A percentile compares a stretch with the other conserved stretches of the same genome.
Evolutionary conservation across 2,113 vertebrate species (phyloP).

Genomic region (Dicerorhinus sumatrensis): DNA sequence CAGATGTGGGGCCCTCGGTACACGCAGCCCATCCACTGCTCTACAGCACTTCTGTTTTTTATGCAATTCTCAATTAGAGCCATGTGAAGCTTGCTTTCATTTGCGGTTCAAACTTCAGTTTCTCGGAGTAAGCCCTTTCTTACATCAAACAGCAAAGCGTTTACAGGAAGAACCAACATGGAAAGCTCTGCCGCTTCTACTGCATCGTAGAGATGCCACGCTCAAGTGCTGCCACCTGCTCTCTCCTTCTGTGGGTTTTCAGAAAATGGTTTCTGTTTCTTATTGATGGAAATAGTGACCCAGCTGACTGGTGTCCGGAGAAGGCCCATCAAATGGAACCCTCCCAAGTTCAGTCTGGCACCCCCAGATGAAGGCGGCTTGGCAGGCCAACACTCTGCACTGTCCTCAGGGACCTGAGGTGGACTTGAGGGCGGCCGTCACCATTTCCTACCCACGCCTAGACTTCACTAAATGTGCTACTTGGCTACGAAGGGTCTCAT

Average conservation of each 20-base stretch:
- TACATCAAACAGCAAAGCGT: accelerated
- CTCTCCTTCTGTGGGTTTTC: neutral
- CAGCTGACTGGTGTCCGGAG: neutral
- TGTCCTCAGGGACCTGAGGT: neutral
- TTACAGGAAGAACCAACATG: neutral
- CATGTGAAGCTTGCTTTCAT: neutral
- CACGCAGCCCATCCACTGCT: accelerated
- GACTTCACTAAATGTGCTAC: neutral
- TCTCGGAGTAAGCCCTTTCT: neutral
- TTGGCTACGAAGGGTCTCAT: neutral
- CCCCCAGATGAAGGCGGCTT: accelerated
- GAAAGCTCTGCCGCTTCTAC: neutral
- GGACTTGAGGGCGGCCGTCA: neutral
- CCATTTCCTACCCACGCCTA: neutral
- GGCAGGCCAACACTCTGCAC: neutral
- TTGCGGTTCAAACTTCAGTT: neutral
- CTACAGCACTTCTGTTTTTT: neutral
- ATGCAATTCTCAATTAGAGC: neutral
- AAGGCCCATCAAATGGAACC: neutral
- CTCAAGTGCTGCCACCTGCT: neutral
- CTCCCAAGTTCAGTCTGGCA: neutral
- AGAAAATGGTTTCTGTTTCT: neutral
- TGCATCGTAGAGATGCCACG: accelerated
- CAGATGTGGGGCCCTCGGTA: accelerated
- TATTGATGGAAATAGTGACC: neutral